Evolutionary conservation across 1,140 invertebrate genomes (phyloP), one percentile per base, ranked within the genome.

Genomic region (Hyles vespertilio): DNA sequence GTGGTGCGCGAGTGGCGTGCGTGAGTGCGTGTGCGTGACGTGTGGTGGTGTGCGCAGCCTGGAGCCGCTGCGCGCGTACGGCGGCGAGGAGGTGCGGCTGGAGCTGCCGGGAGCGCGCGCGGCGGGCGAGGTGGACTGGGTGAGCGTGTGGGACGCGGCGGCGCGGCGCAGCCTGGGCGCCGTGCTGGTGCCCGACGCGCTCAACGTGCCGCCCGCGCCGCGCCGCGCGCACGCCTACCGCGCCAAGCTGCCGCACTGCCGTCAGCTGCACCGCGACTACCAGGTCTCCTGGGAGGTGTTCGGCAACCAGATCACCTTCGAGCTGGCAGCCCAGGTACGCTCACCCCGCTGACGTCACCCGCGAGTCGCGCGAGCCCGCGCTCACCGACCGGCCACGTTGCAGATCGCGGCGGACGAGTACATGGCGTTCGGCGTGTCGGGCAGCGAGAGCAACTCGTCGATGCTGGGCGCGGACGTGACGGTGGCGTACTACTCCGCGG

Each of bases 221-320:
- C 11, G 94, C 94, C 92, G 93, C 84, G 87, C 94, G 53, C 74
- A 73, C 61, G 32, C 64, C 2, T 73, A 77, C 36, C 89, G 79
- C 67, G 57, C 74, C 8, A 63, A 57, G 32, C 86, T 97, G 56
- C 95, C 96, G 51, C 96, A 97, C 81, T 98, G 97, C 82, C 82
- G 95, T 66, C 95, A 96, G 83, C 90, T 97, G 5, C 96, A 97
- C 81, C 93, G 93, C 80, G 92, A 95, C 69, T 89, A 94, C 56
- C 96, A 97, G 90, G 91, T 97, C 3, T 93, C 94, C 7, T 98
- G 96, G 96, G 96, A 97, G 79, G 93, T 97, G 3, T 96, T 97
- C 79, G 96, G 96, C 0, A 94, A 94, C n/a, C 94, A 95, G 78
- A 93, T 98, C 51, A 97, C 96, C 1, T 92, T 98, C 56, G 93